These are phyloP conservation scores for Sparidentex hasta DNA, from an alignment of 2,797 vertebrate species.

Conservation along the genomic window DNA sequence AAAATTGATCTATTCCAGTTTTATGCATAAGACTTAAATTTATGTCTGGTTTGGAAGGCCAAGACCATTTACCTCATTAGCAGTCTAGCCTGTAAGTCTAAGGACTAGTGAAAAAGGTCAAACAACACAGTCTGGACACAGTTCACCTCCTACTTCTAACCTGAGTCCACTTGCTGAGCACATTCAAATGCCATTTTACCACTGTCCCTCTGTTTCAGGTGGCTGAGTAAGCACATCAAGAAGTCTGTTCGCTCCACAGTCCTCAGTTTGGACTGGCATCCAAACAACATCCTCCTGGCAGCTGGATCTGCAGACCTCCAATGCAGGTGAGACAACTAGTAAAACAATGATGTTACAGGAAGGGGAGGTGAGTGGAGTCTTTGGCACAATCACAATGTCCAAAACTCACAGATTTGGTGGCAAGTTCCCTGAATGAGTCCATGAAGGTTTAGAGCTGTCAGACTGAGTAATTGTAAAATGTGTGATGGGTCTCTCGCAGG, in stretches of 20 bases:
- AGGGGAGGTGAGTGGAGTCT: neutral
- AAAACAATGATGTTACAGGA: neutral
- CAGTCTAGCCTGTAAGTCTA: neutral
- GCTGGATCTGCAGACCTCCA: constrained; percentile 85
- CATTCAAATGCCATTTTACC: neutral
- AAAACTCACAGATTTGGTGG: too few relatives aligned
- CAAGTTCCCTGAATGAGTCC: too few relatives aligned
- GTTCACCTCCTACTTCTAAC: neutral
- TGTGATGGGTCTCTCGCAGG: too few relatives aligned
- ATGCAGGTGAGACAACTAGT: constrained; percentile 81
- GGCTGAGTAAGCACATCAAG: constrained; percentile 90
- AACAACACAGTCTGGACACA: neutral
- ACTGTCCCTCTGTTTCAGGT: constrained; percentile 78
- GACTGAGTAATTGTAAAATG: too few relatives aligned
- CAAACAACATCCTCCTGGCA: constrained; percentile 88
- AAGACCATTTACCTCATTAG: neutral
- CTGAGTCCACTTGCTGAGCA: neutral
- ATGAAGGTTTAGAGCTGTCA: too few relatives aligned
- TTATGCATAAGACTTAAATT: neutral
- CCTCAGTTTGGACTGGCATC: constrained; percentile 88
- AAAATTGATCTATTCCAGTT: neutral
- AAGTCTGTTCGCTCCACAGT: constrained; percentile 85
- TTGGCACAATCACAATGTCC: too few relatives aligned
- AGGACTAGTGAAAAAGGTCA: neutral
- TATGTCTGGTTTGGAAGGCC: neutral